phyloP scores from a whole-genome alignment of 2,113 vertebrate species.

The Pandion haliaetus region DNA sequence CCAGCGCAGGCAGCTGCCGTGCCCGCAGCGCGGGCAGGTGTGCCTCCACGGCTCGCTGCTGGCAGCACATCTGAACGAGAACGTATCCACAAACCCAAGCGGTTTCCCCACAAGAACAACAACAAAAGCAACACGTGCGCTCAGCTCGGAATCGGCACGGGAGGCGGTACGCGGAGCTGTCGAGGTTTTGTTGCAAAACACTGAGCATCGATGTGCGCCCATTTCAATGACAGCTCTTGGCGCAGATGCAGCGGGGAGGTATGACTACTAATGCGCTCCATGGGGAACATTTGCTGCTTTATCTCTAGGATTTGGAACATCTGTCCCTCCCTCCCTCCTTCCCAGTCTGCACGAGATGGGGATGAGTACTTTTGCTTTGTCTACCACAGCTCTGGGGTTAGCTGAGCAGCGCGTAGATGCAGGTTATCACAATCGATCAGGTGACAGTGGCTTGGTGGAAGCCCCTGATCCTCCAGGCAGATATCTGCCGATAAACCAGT shows the following conservation, averaged over 20 bases:
- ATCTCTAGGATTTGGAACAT: not conserved
- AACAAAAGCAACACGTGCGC: not conserved
- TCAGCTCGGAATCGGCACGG: not conserved
- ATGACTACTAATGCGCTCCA: rapidly evolving
- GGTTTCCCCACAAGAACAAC: not conserved
- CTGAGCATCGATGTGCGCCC: rapidly evolving
- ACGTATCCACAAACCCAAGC: not conserved
- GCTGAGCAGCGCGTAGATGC: not conserved
- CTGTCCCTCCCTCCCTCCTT: not conserved
- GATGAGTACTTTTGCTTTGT: not conserved
- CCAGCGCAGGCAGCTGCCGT: not conserved
- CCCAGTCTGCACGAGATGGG: not conserved
- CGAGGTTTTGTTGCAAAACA: not conserved
- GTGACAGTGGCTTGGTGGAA: not conserved
- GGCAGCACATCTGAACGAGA: not conserved
- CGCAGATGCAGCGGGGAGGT: not conserved
- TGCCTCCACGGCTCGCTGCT: rapidly evolving
- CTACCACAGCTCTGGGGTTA: not conserved
- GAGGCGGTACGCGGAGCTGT: rapidly evolving
- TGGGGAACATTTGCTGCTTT: not conserved
- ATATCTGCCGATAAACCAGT: not conserved
- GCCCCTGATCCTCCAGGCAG: not conserved
- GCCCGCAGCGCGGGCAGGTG: not conserved
- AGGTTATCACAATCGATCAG: rapidly evolving
- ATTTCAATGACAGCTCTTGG: not conserved